Evolutionary conservation across 30 jellyfish, hydroid and myxozoan genomes (phyloP), one percentile per base, ranked within the genome.

Genomic region (Cassiopea xamachana): DNA sequence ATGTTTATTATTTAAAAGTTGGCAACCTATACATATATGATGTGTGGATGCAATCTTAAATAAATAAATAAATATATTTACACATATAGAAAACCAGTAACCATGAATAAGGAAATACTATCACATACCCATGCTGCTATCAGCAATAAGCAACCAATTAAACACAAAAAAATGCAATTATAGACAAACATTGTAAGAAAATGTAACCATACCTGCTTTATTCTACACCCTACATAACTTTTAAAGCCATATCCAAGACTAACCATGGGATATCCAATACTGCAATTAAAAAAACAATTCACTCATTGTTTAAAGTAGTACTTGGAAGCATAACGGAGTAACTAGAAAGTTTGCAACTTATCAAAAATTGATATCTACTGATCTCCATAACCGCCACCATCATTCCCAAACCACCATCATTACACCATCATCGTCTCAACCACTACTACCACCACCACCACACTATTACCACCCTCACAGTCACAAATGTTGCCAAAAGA

Each of bases 201-300:
- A 55, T 3, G 45, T 14, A 43, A 45, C 45, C 71, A 16, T 44
- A 94, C 98, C 92, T 95, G 96, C 73, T 88, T 91, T 39, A 95
- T 80, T 78, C 93, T 95, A 89, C 91, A 95, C 19, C 99, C 99
- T 71, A 95, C 93, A 90, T 91, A 95, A 93, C 99, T 95, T 95
- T 95, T 95, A 71, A 95, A 95, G 84, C 99, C 99, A 91, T 95
- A 95, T 59, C 99, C 99, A 62, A 95, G 97, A 77, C 99, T 95
- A 67, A 95, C 99, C 89, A 95, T 97, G 46, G 99, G 99, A 84
- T 95, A 95, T 45, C 99, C 99, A 91, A 95, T 95, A 75, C 99
- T 95, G 75, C 15, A 84, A 73, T 48, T 47, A 1, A 58, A 67
- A 43, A 61, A 60, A 68, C 77, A 74, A 44, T 27, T 27, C 39